Evolutionary conservation across 2,797 vertebrate species (phyloP), one percentile per base, ranked within the genome.

Genomic region (Leucoraja ocellata): DNA sequence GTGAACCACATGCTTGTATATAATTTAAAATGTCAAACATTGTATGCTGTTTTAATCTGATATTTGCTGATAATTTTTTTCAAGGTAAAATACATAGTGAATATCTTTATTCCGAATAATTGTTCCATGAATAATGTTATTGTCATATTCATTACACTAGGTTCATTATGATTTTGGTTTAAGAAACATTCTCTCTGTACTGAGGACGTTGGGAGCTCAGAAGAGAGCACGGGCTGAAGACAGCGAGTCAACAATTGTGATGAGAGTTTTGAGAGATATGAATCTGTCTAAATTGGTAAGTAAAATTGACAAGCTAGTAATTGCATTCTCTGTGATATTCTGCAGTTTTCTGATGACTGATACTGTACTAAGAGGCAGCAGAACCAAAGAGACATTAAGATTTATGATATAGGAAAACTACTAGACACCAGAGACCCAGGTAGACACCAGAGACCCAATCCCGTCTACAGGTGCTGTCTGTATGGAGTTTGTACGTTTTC

Each of bases 91-190:
- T 28, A 23, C 54, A 25, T 23, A 92, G 13, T 2, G 5, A 76
- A 18, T 10, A 0, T 25, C 68, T 74, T 71, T 23, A 21, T 73
- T 92, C 21, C 16, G 68, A 21, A 63, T 46, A 65, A 88, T 65
- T 2, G n/a, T 88, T 65, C 14, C 65, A 5, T 88, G 14, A 65
- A 36, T 88, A 68, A 65, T 88, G n/a, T 73, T 46, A 73, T 14
- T 74, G 32, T 25, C 36, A 54, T 63, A 92, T 73, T 46, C 14
- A 54, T 76, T 54, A 58, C 54, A 71, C 39, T 94, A 97, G 97
- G 96, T 97, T 93, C 96, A 97, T 94, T 97, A 97, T 93, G 97
- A 97, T 93, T 97, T 97, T 94, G 97, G 96, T 71, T 93, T 97
- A 95, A 96, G 96, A 94, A 97, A 97, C 94, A 97, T 97, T 73